Percentiles rank a stretch among this genome's conserved stretches.
Conservation (phyloP, 2,888 invertebrate genomes). For the Drosophila phalerata region DNA sequence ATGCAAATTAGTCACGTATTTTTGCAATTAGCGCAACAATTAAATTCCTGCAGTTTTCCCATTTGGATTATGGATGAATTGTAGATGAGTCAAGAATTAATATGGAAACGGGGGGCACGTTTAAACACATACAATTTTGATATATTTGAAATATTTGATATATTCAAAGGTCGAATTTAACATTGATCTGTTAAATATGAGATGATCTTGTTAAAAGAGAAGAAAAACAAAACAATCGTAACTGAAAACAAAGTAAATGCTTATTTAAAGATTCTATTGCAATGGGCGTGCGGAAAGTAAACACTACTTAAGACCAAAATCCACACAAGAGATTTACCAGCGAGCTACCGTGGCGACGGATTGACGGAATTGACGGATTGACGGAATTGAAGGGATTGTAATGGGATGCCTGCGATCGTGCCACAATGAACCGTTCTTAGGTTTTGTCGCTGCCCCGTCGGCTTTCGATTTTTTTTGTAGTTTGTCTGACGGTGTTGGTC, state of each 20-base stretch:
- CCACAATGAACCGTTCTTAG: conserved; percentile 36
- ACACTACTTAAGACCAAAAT: conserved; percentile 41
- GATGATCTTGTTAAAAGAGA: conserved; percentile 50
- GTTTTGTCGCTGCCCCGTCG: conserved; percentile 27
- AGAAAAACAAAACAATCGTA: conserved; percentile 37
- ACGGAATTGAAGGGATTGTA: conserved; percentile 1
- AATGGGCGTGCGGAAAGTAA: conserved; percentile 52
- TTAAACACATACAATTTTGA: conserved; percentile 1
- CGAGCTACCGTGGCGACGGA: conserved; percentile 26
- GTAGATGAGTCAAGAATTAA: conserved; percentile 61
- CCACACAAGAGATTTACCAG: conserved; percentile 26
- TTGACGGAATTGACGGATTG: neutral
- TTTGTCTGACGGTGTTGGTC: conserved; percentile 63
- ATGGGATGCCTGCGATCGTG: conserved; percentile 38
- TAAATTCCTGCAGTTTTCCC: conserved; percentile 33
- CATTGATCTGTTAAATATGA: conserved; percentile 48
- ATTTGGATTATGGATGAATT: conserved; percentile 10
- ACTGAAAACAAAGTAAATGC: conserved; percentile 39
- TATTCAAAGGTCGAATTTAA: conserved; percentile 22
- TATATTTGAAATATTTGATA: conserved; percentile 24
- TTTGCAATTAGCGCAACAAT: conserved; percentile 61
- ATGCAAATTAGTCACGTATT: conserved; percentile 74
- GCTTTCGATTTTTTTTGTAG: conserved; percentile 43
- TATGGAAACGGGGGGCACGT: conserved; percentile 4
- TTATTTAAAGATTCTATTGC: conserved; percentile 49